phyloP scores from a whole-genome alignment of 2,888 invertebrate genomes.

The Rotaria socialis region DNA sequence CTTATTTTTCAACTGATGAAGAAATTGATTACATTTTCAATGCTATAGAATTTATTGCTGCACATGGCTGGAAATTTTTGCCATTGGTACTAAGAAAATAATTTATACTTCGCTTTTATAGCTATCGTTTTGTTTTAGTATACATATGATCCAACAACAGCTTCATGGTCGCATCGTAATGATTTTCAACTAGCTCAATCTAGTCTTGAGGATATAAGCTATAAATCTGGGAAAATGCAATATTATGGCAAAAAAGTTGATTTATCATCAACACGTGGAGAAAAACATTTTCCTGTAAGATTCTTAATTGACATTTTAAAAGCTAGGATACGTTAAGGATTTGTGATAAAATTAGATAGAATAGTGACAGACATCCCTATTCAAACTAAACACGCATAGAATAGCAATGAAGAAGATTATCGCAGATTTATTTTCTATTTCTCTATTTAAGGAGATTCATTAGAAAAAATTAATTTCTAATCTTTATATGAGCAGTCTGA shows the following conservation, averaged over 20 bases:
- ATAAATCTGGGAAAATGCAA: conserved; percentile 7
- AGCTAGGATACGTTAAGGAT: too few relatives aligned
- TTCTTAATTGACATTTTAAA: too few relatives aligned
- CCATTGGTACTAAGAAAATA: conserved; percentile 34
- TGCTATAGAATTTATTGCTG: conserved; percentile 47
- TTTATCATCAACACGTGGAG: neutral
- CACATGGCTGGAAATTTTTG: conserved; percentile 48
- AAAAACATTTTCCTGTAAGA: neutral
- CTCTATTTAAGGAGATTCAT: too few relatives aligned
- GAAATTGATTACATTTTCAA: conserved; percentile 47
- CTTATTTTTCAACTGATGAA: conserved; percentile 47
- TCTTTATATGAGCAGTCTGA: too few relatives aligned
- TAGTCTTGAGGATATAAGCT: neutral
- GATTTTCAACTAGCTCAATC: neutral
- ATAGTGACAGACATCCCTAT: too few relatives aligned
- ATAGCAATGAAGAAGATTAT: too few relatives aligned
- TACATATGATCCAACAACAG: neutral
- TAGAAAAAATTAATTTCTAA: too few relatives aligned
- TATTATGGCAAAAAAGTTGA: neutral
- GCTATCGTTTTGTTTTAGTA: neutral
- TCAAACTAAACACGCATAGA: too few relatives aligned
- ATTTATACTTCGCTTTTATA: too few relatives aligned
- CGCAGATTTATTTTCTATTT: too few relatives aligned
- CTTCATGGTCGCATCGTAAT: neutral
- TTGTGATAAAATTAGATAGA: too few relatives aligned